Base-by-base conservation (phyloP, 1,140 invertebrate genomes). In the Drosophila sulfurigaster region DNA sequence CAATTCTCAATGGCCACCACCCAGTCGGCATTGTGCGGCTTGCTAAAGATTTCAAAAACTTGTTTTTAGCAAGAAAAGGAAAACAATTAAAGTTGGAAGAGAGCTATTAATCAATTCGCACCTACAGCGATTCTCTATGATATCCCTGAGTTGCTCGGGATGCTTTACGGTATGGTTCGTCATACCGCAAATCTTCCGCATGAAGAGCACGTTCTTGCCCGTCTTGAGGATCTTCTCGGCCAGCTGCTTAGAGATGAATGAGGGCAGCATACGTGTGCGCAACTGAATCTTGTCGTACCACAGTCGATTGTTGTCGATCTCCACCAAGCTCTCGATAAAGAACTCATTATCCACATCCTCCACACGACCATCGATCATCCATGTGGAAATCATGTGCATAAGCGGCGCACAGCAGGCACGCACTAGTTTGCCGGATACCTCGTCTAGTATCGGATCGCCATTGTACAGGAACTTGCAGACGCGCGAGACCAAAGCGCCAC, bases 361-460 rank as follows among this genome's bases (percentile, higher is more conserved):
- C 3, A 54, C 3, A n/a, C 1, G 2, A 3, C 51, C 51, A 1
- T 54, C 51, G n/a, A 54, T 13, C 30, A 54, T 54, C 51, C 51
- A 54, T 13, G 8, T 54, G 10, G 51, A 54, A 30, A 54, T 54
- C 51, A 54, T 54, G n/a, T 30, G 51, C 51, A 35, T 13, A 1
- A 54, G 25, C 11, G 51, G 51, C 30, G 6, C 7, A 54, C 51
- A 54, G 1, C 28, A 32, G 13, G n/a, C 13, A 3, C 1, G 15
- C 4, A 54, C 3, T 13, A 54, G 6, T 1, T 54, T 30, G 0
- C 13, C 13, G 28, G 30, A 28, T n/a, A 54, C 1, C 13, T 54
- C 6, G n/a, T 35, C 30, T 5, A 35, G 28, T 6, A 32, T 2
- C 28, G 28, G 30, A 54, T 54, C 3, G 7, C 51, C 51, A 5